A percentile compares a stretch with the other conserved stretches of the same genome.
Evolutionary conservation across 2,797 vertebrate species (phyloP).

Genomic region (Anisognathus igniventris): DNA sequence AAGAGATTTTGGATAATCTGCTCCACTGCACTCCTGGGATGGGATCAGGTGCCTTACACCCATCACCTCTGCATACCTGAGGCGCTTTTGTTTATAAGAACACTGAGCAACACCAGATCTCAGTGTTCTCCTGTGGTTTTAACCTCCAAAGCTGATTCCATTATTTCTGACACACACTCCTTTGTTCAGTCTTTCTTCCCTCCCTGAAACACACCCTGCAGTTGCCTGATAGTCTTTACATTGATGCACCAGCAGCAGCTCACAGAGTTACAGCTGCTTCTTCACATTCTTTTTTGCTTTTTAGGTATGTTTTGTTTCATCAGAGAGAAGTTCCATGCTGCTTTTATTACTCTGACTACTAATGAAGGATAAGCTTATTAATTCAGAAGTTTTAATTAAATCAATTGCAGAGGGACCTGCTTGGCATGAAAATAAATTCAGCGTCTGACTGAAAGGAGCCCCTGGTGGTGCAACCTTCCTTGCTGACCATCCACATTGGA

Average conservation of each 20-base stretch:
- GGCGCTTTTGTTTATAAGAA: background rate
- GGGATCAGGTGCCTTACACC: background rate
- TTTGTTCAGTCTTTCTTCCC: background rate
- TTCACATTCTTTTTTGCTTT: accelerated
- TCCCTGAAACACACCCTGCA: background rate
- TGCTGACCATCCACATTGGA: accelerated
- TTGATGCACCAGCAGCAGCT: background rate
- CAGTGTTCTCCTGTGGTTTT: background rate
- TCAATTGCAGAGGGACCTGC: background rate
- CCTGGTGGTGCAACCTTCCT: background rate
- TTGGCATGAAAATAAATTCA: background rate
- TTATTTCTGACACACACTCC: background rate
- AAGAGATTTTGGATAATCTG: background rate
- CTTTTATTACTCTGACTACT: constrained; percentile 6
- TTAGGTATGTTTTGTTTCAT: background rate
- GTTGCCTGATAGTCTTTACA: background rate
- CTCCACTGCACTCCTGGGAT: background rate
- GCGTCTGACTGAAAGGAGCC: background rate
- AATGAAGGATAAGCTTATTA: constrained; percentile 15
- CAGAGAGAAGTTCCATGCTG: background rate
- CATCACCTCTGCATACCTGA: background rate
- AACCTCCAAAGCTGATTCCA: background rate
- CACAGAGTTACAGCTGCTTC: background rate
- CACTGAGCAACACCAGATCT: background rate
- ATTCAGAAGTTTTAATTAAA: constrained; percentile 36